Evolutionary conservation across 2,113 vertebrate genomes (phyloP), one percentile per base, ranked within the genome.

Genomic region (Steatornis caripensis): DNA sequence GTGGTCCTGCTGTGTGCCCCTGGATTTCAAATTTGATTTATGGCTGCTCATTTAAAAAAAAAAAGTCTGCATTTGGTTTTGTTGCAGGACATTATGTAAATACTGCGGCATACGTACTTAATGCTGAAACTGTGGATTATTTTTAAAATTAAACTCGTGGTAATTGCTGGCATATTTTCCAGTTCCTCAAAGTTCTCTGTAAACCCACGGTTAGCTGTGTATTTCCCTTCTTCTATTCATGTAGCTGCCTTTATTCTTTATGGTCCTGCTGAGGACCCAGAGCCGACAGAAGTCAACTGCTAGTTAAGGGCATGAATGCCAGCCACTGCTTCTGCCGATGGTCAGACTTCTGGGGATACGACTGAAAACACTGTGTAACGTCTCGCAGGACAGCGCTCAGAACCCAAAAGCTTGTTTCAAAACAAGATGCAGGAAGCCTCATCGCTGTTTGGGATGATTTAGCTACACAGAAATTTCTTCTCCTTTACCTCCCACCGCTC

Each of bases 101-200:
- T 61, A 84, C 39, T 81, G 72, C 0, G 0, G 19, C 53, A 57
- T 92, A 78, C n/a, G 37, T 75, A 39, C 46, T 91, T 83, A 64
- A 79, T 89, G 93, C 69, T 79, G 60, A 76, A 96, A 93, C 48
- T 70, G 30, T 57, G 74, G 57, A 84, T 93, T 91, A 75, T 91
- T 95, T 96, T 80, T 95, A 87, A 95, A 96, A 95, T 93, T 91
- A 87, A 70, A 65, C 32, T 51, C 71, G 57, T 54, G n/a, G 48
- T 90, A 92, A 89, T 89, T 95, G 69, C 51, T 95, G 86, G 69
- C 81, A 15, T 93, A 61, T 92, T 93, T 91, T 97, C 48, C 57
- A 95, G 58, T 97, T 97, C 77, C 74, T 91, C 81, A 87, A 79
- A 89, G 77, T 92, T 85, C 61, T 92, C 58, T 76, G n/a, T 87